Percentiles rank a stretch among this genome's conserved stretches.
Conservation (phyloP, 2,797 vertebrate genomes). For the Mus spretus region DNA sequence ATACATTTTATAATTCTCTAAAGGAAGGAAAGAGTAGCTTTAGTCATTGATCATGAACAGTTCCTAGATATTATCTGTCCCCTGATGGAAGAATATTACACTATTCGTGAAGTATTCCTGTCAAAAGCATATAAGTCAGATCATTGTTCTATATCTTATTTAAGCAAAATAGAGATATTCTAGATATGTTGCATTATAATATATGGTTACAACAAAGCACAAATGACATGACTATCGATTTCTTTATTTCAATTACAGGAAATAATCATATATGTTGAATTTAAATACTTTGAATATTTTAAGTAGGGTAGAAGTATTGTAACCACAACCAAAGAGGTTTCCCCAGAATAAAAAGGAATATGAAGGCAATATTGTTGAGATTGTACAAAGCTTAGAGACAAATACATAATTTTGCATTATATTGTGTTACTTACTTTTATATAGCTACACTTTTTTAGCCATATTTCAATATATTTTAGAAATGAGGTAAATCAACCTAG, state of each 20-base stretch:
- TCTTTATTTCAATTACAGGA: background rate
- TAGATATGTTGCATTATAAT: background rate
- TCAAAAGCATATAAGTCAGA: constrained; percentile 21
- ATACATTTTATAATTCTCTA: constrained; percentile 1
- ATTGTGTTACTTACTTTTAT: background rate
- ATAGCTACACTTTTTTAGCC: background rate
- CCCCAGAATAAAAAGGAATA: background rate
- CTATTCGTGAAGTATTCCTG: constrained; percentile 36
- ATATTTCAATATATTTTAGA: background rate
- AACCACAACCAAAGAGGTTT: background rate
- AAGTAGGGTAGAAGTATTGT: background rate
- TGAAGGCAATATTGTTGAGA: background rate
- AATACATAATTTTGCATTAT: background rate
- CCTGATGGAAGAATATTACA: constrained; percentile 18
- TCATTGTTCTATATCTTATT: constrained; percentile 39
- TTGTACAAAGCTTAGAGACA: background rate
- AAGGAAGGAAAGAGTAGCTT: background rate
- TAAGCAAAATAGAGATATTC: background rate
- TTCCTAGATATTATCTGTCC: constrained; percentile 1
- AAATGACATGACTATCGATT: background rate
- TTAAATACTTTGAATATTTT: constrained; percentile 1
- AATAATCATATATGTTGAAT: background rate
- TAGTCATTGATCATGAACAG: constrained; percentile 47
- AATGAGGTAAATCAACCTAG: background rate
- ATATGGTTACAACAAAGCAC: background rate